Evolutionary conservation across 2,113 vertebrate species (phyloP).

Genomic region (Leptobrachium leishanense): DNA sequence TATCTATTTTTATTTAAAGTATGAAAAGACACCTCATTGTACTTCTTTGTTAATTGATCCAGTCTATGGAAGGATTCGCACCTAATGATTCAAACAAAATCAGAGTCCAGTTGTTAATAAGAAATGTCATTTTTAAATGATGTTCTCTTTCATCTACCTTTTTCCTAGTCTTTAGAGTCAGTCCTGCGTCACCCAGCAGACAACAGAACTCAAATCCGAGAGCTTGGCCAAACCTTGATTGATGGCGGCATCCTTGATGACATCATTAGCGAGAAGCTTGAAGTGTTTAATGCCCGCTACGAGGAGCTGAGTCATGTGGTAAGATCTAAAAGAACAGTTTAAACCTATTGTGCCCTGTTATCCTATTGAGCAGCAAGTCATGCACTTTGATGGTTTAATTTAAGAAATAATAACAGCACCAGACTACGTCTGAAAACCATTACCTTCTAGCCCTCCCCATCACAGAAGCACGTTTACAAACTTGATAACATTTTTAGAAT

Average conservation of each 20-base stretch:
- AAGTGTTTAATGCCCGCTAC: constrained; percentile 86
- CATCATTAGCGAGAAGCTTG: constrained; percentile 93
- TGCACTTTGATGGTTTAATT: background rate
- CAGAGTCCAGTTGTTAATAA: background rate
- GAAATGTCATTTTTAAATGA: background rate
- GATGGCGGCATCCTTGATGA: constrained; percentile 97
- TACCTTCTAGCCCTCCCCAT: too few relatives aligned
- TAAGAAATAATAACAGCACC: background rate
- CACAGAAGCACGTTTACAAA: too few relatives aligned
- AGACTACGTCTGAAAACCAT: background rate
- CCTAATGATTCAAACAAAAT: background rate
- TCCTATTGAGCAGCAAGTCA: background rate
- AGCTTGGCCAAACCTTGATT: constrained; percentile 94
- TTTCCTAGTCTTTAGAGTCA: constrained; percentile 80
- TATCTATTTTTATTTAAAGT: too few relatives aligned
- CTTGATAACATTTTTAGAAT: too few relatives aligned
- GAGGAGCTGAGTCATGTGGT: constrained; percentile 89
- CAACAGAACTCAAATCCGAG: constrained; percentile 95
- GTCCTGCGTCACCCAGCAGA: constrained; percentile 90
- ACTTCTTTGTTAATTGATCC: background rate
- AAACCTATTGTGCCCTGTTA: background rate
- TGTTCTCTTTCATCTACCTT: background rate
- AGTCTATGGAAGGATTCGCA: too few relatives aligned
- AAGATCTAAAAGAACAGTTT: constrained; percentile 52
- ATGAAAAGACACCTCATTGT: background rate